Conservation (phyloP, 2,797 vertebrate genomes). For the Harpagifer antarcticus region DNA sequence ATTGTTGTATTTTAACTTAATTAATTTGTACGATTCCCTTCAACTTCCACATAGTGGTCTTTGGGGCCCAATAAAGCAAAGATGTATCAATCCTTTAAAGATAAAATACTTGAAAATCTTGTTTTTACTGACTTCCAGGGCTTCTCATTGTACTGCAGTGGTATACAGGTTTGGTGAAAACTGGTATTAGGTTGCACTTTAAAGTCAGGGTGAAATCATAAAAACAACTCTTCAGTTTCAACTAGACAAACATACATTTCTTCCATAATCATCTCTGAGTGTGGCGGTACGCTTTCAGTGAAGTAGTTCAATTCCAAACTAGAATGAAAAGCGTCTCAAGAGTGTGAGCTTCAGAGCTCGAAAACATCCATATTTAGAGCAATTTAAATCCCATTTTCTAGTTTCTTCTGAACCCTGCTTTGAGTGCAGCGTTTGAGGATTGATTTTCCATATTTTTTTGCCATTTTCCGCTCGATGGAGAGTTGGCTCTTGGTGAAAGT, state of each 20-base stretch:
- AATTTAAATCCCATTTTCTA: conserved; percentile 38
- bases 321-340: conserved; percentile 27
- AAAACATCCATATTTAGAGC: conserved; percentile 37
- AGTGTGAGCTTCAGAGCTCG: conserved; percentile 26
- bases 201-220: neutral
- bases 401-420: conserved; percentile 14
- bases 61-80: neutral
- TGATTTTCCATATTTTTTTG: conserved; percentile 32
- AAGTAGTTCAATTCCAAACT: conserved; percentile 10
- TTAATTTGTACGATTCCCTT: neutral
- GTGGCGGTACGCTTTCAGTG: neutral
- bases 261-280: neutral
- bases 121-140: neutral
- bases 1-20: neutral
- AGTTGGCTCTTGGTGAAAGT: conserved; percentile 55
- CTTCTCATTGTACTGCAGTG: neutral
- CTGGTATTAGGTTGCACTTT: neutral
- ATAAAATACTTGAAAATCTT: neutral
- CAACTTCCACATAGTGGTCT: neutral
- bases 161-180: neutral
- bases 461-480: conserved; percentile 21
- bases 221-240: neutral
- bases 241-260: neutral
- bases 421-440: conserved; percentile 27
- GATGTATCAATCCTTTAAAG: neutral